phyloP scores from a whole-genome alignment of 2,797 vertebrate species.

The Myioborus melanocephalus region DNA sequence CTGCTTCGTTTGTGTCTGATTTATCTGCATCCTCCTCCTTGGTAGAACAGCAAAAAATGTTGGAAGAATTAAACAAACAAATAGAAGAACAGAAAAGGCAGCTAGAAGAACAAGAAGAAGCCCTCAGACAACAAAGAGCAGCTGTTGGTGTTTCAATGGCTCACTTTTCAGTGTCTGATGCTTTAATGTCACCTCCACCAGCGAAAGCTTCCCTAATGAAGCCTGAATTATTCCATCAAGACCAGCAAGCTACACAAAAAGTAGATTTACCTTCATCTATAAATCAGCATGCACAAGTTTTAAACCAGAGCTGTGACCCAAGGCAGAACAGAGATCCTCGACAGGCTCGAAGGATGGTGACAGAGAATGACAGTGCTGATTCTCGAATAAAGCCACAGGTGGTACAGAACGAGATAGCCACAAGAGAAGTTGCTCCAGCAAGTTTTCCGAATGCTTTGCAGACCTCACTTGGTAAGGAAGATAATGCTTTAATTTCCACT shows the following conservation, averaged over 20 bases:
- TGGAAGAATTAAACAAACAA: conserved; percentile 95
- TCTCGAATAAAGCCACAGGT: conserved; percentile 46
- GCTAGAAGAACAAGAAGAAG: conserved; percentile 93
- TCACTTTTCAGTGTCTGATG: conserved; percentile 93
- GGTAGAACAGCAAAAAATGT: conserved; percentile 91
- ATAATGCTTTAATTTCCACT: conserved; percentile 8
- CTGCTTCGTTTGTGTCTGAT: conserved; percentile 46
- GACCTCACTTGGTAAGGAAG: conserved; percentile 20
- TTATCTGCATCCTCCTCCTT: conserved; percentile 76
- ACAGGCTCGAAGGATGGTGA: conserved; percentile 68
- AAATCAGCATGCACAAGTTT: conserved; percentile 62
- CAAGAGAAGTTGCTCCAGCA: conserved; percentile 67
- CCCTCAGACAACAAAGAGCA: conserved; percentile 90
- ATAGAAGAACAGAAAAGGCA: conserved; percentile 96
- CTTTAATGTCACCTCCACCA: conserved; percentile 89
- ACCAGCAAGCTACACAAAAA: conserved; percentile 68
- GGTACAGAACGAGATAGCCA: conserved; percentile 63
- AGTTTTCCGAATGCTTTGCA: conserved; percentile 18
- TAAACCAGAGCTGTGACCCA: conserved; percentile 70
- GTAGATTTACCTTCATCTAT: conserved; percentile 41
- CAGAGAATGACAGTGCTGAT: conserved; percentile 57
- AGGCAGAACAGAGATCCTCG: conserved; percentile 89
- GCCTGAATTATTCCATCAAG: conserved; percentile 73
- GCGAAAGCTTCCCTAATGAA: conserved; percentile 76
- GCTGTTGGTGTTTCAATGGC: conserved; percentile 96